A percentile compares a stretch with the other conserved stretches of the same genome.
Evolutionary conservation across 2,797 vertebrate species (phyloP).

Genomic region (Protonibea diacanthus): DNA sequence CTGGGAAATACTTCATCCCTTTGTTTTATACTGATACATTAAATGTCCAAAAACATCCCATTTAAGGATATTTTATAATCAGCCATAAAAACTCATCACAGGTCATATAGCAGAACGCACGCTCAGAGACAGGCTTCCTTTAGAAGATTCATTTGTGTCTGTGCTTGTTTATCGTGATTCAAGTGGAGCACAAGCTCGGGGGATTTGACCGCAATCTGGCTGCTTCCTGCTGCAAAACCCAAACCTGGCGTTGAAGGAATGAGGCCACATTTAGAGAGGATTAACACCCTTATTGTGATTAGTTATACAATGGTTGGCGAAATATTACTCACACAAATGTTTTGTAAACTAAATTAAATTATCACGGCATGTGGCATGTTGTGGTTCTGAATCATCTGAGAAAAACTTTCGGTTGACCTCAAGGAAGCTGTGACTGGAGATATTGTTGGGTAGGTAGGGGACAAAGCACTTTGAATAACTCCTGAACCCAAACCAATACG

Average conservation of each 20-base stretch:
- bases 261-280: slow-evolving; percentile 47
- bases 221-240: slow-evolving; percentile 10
- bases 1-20: background rate
- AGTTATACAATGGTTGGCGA: slow-evolving; percentile 43
- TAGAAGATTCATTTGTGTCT: slow-evolving; percentile 12
- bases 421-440: too few species aligned
- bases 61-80: background rate
- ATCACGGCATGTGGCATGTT: background rate
- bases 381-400: background rate
- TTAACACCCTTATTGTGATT: slow-evolving; percentile 41
- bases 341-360: slow-evolving; percentile 19
- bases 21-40: background rate
- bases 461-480: too few species aligned
- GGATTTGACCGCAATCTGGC: slow-evolving; percentile 56
- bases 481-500: background rate
- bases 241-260: slow-evolving; percentile 51
- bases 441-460: too few species aligned
- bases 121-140: slow-evolving; percentile 20
- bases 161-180: slow-evolving; percentile 32
- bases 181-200: slow-evolving; percentile 26
- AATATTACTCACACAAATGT: slow-evolving; percentile 37
- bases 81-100: background rate
- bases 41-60: background rate
- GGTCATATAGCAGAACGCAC: background rate
- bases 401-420: too few species aligned